Evolutionary conservation across 1,140 invertebrate genomes (phyloP), one percentile per base, ranked within the genome.

Genomic region (Achatina immaculata): DNA sequence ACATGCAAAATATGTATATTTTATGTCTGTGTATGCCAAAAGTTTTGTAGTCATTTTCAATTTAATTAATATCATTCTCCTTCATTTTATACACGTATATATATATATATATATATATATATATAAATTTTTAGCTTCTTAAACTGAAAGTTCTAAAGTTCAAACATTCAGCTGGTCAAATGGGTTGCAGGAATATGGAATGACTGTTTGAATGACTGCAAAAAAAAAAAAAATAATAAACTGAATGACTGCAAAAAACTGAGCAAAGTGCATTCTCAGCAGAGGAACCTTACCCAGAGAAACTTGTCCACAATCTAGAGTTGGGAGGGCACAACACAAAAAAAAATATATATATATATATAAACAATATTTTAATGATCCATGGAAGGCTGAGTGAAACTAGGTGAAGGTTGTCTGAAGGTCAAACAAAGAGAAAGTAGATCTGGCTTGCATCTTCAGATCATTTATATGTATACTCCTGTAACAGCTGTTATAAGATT

Each of bases 221-320:
- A 62, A 55, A 62, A 62, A 62, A n/a, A n/a, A n/a, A n/a, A n/a
- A n/a, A n/a, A n/a, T n/a, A n/a, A n/a, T n/a, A n/a, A n/a, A n/a
- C n/a, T n/a, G n/a, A n/a, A 62, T 62, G 28, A 62, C 31, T 62
- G 58, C 28, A 62, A 62, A 55, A 62, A 62, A 62, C 4, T 62
- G 79, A 82, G 72, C 78, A 58, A n/a, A 42, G 68, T 42, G 48
- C 72, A 74, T 74, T 51, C 43, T 40, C 72, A 51, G 51, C 43
- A 81, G 82, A 81, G 82, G 58, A 74, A 48, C 83, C 88, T 92
- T 92, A 93, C 92, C 92, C 92, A 89, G 62, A 93, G 85, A 71
- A 92, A 88, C 87, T 92, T 92, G 83, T 93, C 92, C 91, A 92
- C 88, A 84, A 92, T 92, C 92, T 93, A 86, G 43, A 80, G 79